Base-by-base conservation (phyloP, 2,113 vertebrate genomes). In the Parotia lawesii region DNA sequence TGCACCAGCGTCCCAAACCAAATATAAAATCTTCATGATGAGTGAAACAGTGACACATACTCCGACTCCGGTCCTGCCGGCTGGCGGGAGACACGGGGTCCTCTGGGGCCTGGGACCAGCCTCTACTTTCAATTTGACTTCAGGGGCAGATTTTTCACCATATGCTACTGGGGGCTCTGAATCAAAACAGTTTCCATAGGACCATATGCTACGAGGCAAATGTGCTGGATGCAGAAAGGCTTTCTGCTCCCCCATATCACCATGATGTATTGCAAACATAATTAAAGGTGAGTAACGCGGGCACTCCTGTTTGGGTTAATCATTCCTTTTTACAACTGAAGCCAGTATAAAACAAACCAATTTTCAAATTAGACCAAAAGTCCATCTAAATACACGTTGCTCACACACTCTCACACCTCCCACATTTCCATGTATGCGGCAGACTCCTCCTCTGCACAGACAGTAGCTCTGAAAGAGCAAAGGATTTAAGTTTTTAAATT, bases 181-280 rank as follows among this genome's bases (percentile, higher is more conserved):
- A 97, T 98, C 97, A 98, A 97, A 98, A 97, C 96, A 96, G 83
- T 96, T 98, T 97, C 96, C 91, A 24, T 29, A 96, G 82, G 96
- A 96, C 97, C 98, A 98, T 98, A 98, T 98, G 98, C 97, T 98
- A 95, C 5, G 2, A 98, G 92, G 96, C 97, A 97, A 60, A 84
- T 66, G 58, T 96, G 97, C 96, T 97, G 97, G 97, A 97, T 97
- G 94, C 76, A 93, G 95, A 95, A 95, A 76, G 50, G 95, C 91
- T 97, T 96, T 96, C 97, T 97, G 97, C 96, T 97, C 96, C 96
- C 96, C 94, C 93, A 23, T 97, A 98, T 97, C 97, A 97, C 96
- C 35, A 28, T 98, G 98, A 98, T 98, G 95, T 98, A 98, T 98
- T 98, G 94, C 98, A 98, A 98, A 97, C 97, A 95, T 98, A 98